Evolutionary conservation across 2,888 invertebrate species (phyloP), one percentile per base, ranked within the genome.

Genomic region (Campoplex nolae): DNA sequence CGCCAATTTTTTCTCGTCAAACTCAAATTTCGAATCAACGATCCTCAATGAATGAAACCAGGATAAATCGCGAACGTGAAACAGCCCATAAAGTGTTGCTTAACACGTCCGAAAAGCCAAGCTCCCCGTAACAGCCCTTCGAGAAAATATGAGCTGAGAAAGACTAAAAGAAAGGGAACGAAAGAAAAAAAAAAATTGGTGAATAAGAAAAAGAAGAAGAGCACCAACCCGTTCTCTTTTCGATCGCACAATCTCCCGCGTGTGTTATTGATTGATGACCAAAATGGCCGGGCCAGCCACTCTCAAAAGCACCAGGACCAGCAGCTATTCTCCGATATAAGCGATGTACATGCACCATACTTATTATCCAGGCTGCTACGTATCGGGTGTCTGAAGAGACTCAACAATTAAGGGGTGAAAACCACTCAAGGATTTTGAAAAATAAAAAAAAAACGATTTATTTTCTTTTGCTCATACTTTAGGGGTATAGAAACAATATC

Each of bases 191-290:
- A 18, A 42, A 58, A 76, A 9, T 38, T 73, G 48, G 48, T 7
- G 76, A 76, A 23, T 32, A 48, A 70, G 62, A 71, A 38, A 76
- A 65, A 13, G 16, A 56, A 56, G 80, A 76, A 35, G 67, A 77
- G 68, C 56, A 70, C 45, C 48, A 85, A 81, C 38, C 78, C 67
- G 74, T 85, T 78, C 51, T 82, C 32, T 62, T 62, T 45, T 58
- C 32, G 82, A 82, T 85, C 77, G 82, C 68, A 82, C 82, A 82
- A 82, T 85, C 73, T 56, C 65, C 76, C 67, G 74, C 85, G 85
- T 78, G 85, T 85, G 77, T 82, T 85, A 85, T 85, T 85, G 85
- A 85, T 85, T 78, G 85, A 85, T 85, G 85, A 82, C 71, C 82
- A 78, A 82, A 78, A 85, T 82, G 82, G 73, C 74, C 73, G 68